Percentiles rank a stretch among this genome's conserved stretches.
Evolutionary conservation across 2,113 vertebrate genomes (phyloP).

Genomic region (Hemichromis elongatus): DNA sequence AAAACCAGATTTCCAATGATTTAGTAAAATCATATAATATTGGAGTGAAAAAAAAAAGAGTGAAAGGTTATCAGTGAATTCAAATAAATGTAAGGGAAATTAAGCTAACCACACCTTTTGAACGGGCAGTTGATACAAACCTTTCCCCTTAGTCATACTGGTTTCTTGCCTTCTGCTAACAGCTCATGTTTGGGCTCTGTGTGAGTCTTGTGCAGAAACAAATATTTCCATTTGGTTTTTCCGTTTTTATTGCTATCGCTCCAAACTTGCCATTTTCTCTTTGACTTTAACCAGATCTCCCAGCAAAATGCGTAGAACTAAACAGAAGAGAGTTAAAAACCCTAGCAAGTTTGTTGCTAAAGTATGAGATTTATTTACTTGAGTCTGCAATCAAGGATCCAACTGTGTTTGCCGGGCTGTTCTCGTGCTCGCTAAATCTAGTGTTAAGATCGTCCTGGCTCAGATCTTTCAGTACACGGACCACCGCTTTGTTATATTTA

Average conservation of each 20-base stretch:
- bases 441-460: conserved; percentile 33
- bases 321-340: background rate
- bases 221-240: background rate
- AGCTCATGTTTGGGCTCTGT: background rate
- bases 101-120: background rate
- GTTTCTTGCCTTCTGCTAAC: background rate
- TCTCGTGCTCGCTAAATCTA: conserved; percentile 1
- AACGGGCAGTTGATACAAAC: background rate
- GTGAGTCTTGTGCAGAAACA: background rate
- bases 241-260: background rate
- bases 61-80: background rate
- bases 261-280: background rate
- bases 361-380: conserved; percentile 59
- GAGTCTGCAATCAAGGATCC: conserved; percentile 46
- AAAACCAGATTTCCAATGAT: background rate
- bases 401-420: conserved; percentile 25
- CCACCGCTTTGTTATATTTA: conserved; percentile 36
- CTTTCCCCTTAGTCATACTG: background rate
- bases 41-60: background rate
- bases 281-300: conserved; percentile 28
- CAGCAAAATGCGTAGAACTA: background rate
- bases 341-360: background rate
- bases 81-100: background rate
- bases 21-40: background rate
- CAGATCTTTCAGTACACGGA: conserved; percentile 52